Percentiles rank a stretch among this genome's conserved stretches.
phyloP scores from a whole-genome alignment of 2,888 invertebrate species.

The Caenorhabditis wallacei region DNA sequence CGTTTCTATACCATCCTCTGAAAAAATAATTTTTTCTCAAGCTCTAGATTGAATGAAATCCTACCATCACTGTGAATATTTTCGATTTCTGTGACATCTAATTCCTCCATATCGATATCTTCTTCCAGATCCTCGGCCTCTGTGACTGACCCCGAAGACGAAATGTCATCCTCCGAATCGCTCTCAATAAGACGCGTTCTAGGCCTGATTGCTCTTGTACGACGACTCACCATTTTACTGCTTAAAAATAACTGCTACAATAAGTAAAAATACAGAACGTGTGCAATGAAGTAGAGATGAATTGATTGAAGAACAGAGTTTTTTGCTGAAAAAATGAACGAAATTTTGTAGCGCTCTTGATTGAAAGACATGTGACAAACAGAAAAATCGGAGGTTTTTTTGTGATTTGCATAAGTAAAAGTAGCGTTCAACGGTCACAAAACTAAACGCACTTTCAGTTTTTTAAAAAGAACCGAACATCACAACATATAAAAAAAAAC shows the following conservation, averaged over 20 bases:
- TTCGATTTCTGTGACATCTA: conserved; percentile 57
- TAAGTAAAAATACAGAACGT: neutral
- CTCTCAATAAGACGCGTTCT: conserved; percentile 57
- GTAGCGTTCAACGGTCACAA: neutral
- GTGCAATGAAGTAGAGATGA: conserved; percentile 25
- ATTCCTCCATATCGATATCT: conserved; percentile 66
- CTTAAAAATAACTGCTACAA: conserved; percentile 25
- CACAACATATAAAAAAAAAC: neutral
- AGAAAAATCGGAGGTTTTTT: neutral
- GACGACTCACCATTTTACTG: conserved; percentile 42
- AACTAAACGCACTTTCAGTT: neutral
- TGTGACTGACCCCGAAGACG: conserved; percentile 50
- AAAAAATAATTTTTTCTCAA: conserved; percentile 6
- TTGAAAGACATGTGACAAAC: neutral
- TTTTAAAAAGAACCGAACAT: neutral
- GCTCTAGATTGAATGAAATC: too few species aligned
- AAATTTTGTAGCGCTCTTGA: neutral
- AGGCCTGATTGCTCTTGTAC: neutral
- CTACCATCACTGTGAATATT: conserved; percentile 52
- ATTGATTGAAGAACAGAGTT: conserved; percentile 13
- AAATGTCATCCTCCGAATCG: conserved; percentile 69
- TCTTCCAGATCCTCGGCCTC: conserved; percentile 67
- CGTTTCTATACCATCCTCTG: conserved; percentile 41
- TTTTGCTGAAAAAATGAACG: conserved; percentile 14
- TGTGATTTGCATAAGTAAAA: neutral